phyloP scores from a whole-genome alignment of 2,888 invertebrate species.

The Xylocampa areola region DNA sequence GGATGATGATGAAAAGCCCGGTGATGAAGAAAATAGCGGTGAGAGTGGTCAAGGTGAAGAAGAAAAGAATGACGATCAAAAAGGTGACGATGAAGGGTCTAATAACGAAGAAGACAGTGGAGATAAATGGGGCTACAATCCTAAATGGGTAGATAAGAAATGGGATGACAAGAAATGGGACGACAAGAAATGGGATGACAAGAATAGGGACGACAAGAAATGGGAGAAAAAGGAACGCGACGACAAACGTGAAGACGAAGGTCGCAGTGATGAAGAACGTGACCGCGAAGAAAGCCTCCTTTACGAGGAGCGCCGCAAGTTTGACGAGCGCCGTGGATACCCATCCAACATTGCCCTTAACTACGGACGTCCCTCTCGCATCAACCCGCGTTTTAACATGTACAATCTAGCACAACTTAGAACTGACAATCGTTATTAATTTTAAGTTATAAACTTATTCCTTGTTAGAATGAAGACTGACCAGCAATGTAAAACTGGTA shows the following conservation, averaged over 20 bases:
- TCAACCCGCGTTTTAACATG: constrained; percentile 54
- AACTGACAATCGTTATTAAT: constrained; percentile 17
- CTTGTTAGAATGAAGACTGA: constrained; percentile 38
- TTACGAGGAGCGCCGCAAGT: constrained; percentile 38
- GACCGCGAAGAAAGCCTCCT: constrained; percentile 39
- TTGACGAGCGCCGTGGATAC: constrained; percentile 42
- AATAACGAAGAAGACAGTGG: constrained; percentile 18
- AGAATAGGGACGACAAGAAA: constrained; percentile 4
- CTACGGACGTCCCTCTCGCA: constrained; percentile 31
- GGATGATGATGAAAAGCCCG: constrained; percentile 16
- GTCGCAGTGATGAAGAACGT: constrained; percentile 11
- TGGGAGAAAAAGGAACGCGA: constrained; percentile 16
- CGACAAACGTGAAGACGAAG: constrained; percentile 17
- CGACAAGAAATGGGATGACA: neutral
- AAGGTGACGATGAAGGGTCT: constrained; percentile 17
- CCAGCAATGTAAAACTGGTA: constrained; percentile 37
- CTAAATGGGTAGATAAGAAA: constrained; percentile 32
- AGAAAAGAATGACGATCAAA: constrained; percentile 7
- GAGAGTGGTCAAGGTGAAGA: constrained; percentile 27
- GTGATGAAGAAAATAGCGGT: constrained; percentile 1
- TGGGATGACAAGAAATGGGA: neutral
- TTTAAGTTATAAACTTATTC: constrained; percentile 13
- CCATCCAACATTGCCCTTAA: constrained; percentile 39
- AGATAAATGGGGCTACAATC: constrained; percentile 41
- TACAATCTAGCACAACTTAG: constrained; percentile 19